Percentiles rank a stretch among this genome's conserved stretches.
Evolutionary conservation across 2,888 invertebrate genomes (phyloP).

Genomic region (Scrobipalpa costella): DNA sequence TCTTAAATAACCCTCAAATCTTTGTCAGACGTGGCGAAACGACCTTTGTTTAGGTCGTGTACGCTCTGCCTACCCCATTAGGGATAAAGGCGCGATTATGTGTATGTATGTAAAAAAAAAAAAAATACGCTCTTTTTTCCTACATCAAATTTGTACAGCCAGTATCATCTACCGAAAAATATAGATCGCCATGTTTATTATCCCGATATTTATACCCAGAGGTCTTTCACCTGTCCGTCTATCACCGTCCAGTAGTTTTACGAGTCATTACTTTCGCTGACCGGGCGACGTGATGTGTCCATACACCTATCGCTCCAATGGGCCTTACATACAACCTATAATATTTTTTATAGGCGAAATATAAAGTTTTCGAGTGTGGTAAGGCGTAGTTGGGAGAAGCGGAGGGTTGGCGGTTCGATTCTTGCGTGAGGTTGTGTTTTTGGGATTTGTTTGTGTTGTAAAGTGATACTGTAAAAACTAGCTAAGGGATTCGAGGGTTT

Average conservation of each 20-base stretch:
- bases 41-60: too few species aligned
- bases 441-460: slow-evolving; percentile 41
- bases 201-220: slow-evolving; percentile 28
- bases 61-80: too few species aligned
- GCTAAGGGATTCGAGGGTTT: too few species aligned
- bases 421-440: slow-evolving; percentile 52
- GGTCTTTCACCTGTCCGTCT: slow-evolving; percentile 53
- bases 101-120: too few species aligned
- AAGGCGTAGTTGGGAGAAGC: background rate
- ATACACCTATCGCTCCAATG: slow-evolving; percentile 5
- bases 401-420: background rate
- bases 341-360: slow-evolving; percentile 26
- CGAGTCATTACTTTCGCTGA: slow-evolving; percentile 75
- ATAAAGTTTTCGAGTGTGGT: background rate
- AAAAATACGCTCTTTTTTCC: background rate
- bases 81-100: too few species aligned
- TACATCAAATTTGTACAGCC: background rate
- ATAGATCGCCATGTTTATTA: background rate
- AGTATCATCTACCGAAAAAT: background rate
- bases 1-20: too few species aligned
- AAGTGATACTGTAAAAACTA: background rate
- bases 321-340: slow-evolving; percentile 41
- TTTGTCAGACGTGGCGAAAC: too few species aligned
- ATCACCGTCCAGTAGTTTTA: slow-evolving; percentile 69
- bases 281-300: slow-evolving; percentile 56